Evolutionary conservation across 1,140 invertebrate species (phyloP), one percentile per base, ranked within the genome.

Genomic region (Aphis craccivora): DNA sequence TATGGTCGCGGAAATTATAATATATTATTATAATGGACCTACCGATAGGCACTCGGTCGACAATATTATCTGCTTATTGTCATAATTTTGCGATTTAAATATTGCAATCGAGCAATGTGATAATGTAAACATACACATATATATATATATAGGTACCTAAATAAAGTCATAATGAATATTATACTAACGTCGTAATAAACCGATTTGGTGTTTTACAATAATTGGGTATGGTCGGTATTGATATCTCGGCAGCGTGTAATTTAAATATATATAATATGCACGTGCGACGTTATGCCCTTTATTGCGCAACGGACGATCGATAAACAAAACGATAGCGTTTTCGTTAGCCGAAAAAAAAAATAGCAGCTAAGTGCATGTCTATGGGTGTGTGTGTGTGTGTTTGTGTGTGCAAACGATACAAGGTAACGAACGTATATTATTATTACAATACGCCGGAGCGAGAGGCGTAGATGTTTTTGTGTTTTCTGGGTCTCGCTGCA

Each of bases 401-500:
- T 51, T 51, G 48, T 51, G 60, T 76, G 60, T 35, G 60, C n/a
- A 18, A 76, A 76, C 30, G 60, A 76, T n/a, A 35, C 60, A 76
- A 76, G n/a, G 60, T 76, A 76, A 76, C 60, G 60, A 76, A 76
- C n/a, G 60, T n/a, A n/a, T n/a, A 35, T 76, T n/a, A 67, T 60
- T 60, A 67, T 67, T 67, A 67, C 60, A 67, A 67, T 67, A 30
- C 55, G 55, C 9, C 60, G 7, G n/a, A 76, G 60, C 60, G 60
- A 76, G 60, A 76, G 60, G 30, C 30, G 60, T 76, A 76, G 11
- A 76, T 76, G n/a, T n/a, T 40, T 40, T 40, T 20, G n/a, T 76
- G n/a, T 5, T 76, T 76, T 76, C 60, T 76, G 60, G 60, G 60
- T 76, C 30, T 35, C 30, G 30, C 5, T 76, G 30, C 60, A n/a